Percentiles rank a stretch among this genome's conserved stretches.
phyloP scores from a whole-genome alignment of 2,888 invertebrate genomes.

The Oxyteleia sp. region DNA sequence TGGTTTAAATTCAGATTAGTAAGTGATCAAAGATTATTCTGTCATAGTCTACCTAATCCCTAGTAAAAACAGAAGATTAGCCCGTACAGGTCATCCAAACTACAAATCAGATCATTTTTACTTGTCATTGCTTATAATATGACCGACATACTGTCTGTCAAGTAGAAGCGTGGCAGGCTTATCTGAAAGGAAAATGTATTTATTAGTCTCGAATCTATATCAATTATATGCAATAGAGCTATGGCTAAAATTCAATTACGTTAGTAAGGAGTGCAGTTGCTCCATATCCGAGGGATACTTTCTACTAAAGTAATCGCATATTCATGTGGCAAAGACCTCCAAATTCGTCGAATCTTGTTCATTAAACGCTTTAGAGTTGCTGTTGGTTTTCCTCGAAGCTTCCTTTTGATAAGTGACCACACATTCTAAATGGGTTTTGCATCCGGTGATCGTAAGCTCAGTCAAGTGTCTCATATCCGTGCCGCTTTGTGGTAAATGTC shows the following conservation, averaged over 20 bases:
- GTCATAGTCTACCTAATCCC: too few species aligned
- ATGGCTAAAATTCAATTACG: not conserved
- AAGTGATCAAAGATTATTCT: too few species aligned
- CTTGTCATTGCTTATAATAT: too few species aligned
- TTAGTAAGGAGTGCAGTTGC: not conserved
- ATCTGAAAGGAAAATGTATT: not conserved
- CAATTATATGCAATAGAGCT: not conserved
- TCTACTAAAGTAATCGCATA: not conserved
- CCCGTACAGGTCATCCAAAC: too few species aligned
- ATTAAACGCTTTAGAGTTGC: not conserved
- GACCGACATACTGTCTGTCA: not conserved
- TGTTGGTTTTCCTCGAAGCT: not conserved
- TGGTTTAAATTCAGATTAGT: too few species aligned
- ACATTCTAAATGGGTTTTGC: not conserved
- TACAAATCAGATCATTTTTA: too few species aligned
- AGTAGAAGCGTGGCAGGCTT: not conserved
- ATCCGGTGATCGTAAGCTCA: conserved; percentile 9
- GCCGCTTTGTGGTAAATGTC: too few species aligned
- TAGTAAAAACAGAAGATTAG: too few species aligned
- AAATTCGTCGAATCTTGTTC: conserved; percentile 10
- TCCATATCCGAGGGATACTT: conserved; percentile 19
- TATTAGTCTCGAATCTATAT: not conserved
- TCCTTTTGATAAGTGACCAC: not conserved
- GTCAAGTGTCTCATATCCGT: conserved; percentile 2
- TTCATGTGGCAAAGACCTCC: conserved; percentile 4